Evolutionary conservation across 1,140 invertebrate genomes (phyloP).

Genomic region (Listronotus oregonensis): DNA sequence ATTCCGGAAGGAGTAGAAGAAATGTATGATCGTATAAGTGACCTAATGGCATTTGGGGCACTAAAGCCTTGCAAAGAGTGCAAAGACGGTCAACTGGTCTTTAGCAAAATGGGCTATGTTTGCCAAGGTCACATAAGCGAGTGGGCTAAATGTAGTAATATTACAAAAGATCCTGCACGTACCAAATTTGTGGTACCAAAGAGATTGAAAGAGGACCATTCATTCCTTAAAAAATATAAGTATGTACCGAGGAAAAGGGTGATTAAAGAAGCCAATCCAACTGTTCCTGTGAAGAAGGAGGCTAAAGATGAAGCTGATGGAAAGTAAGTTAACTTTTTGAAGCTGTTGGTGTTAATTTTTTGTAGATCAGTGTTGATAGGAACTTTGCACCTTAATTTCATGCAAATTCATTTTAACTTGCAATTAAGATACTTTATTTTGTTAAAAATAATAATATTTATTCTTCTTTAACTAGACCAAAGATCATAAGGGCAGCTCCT

Average conservation of each 20-base stretch:
- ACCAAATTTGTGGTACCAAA: slow-evolving; percentile 75
- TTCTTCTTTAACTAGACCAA: too few species aligned
- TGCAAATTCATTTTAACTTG: too few species aligned
- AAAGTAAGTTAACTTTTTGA: slow-evolving; percentile 32
- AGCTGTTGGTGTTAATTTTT: background rate
- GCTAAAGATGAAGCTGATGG: slow-evolving; percentile 56
- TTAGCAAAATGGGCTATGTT: slow-evolving; percentile 76
- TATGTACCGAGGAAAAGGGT: slow-evolving; percentile 66
- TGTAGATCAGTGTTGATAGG: too few species aligned
- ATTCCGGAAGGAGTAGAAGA: slow-evolving; percentile 66
- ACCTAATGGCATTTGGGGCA: slow-evolving; percentile 87
- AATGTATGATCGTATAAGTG: slow-evolving; percentile 75
- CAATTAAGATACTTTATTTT: too few species aligned
- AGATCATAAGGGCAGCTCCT: slow-evolving; percentile 62
- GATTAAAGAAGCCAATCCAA: slow-evolving; percentile 65
- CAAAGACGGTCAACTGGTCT: slow-evolving; percentile 72
- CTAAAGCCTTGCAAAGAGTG: slow-evolving; percentile 78
- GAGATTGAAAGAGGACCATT: slow-evolving; percentile 64
- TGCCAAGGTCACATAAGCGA: slow-evolving; percentile 84
- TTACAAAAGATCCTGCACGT: slow-evolving; percentile 74
- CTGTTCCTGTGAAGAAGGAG: slow-evolving; percentile 62
- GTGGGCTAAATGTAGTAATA: slow-evolving; percentile 86
- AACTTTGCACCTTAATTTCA: too few species aligned
- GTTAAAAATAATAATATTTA: too few species aligned
- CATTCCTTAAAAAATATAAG: slow-evolving; percentile 72